Evolutionary conservation across 2,888 invertebrate species (phyloP).

Genomic region (Julus scanicus): DNA sequence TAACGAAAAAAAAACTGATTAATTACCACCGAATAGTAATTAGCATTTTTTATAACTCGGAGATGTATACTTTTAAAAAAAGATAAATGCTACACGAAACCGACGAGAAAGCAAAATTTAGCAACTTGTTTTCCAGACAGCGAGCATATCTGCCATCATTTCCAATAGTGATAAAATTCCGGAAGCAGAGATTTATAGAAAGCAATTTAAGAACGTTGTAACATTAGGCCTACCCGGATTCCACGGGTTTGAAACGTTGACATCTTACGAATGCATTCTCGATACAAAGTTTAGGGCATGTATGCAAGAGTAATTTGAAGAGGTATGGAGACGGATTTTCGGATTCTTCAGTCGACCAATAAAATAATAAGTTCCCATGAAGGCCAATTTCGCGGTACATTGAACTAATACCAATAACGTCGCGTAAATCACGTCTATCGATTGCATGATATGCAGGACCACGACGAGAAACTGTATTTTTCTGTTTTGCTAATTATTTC

Average conservation of each 20-base stretch:
- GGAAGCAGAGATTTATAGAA: conserved; percentile 13
- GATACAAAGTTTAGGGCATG: background rate
- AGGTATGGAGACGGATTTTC: background rate
- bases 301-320: background rate
- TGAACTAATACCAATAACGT: conserved; percentile 42
- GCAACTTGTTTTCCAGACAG: background rate
- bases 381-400: conserved; percentile 36
- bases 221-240: background rate
- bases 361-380: conserved; percentile 10
- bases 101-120: background rate
- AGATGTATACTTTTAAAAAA: too few species aligned
- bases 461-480: background rate
- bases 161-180: conserved; percentile 18
- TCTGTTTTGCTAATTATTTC: conserved; percentile 21
- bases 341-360: conserved; percentile 13
- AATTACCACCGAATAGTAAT: too few species aligned
- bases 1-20: too few species aligned
- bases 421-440: conserved; percentile 30
- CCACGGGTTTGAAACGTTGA: background rate
- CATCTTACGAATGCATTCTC: background rate
- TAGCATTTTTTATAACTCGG: too few species aligned
- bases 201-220: background rate
- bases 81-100: background rate
- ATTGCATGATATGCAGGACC: conserved; percentile 23
- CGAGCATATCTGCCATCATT: background rate